A percentile compares a stretch with the other conserved stretches of the same genome.
Conservation (phyloP, 92 coral and sea anemone genomes). For the Porites divaricata region DNA sequence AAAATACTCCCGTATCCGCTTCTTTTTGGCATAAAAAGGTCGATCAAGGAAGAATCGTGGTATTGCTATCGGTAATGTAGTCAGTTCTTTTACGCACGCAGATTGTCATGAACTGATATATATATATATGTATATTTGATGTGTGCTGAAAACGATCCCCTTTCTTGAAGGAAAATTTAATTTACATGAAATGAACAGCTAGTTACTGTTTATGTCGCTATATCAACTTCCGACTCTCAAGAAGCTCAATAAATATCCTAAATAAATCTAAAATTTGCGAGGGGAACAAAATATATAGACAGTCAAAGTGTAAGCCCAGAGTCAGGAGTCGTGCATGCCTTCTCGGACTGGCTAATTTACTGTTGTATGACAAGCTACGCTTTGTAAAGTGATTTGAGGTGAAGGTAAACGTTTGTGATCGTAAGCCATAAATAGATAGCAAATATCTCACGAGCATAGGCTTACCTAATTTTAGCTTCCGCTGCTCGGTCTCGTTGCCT, state of each 20-base stretch:
- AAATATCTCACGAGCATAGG: slow-evolving; percentile 15
- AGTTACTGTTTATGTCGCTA: slow-evolving; percentile 80
- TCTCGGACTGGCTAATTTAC: slow-evolving; percentile 43
- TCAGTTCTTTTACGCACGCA: slow-evolving; percentile 18
- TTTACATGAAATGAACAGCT: slow-evolving; percentile 86
- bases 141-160: slow-evolving; percentile 46
- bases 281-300: background rate
- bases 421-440: slow-evolving; percentile 24
- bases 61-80: slow-evolving; percentile 25
- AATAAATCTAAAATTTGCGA: slow-evolving; percentile 50
- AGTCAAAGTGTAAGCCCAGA: background rate
- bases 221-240: slow-evolving; percentile 97
- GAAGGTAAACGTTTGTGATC: slow-evolving; percentile 56
- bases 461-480: slow-evolving; percentile 98
- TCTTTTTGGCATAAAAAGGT: slow-evolving; percentile 17
- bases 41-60: slow-evolving; percentile 36
- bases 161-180: slow-evolving; percentile 55
- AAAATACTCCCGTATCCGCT: slow-evolving; percentile 23
- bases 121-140: slow-evolving; percentile 33
- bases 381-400: slow-evolving; percentile 43
- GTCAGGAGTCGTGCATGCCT: slow-evolving; percentile 7
- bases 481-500: slow-evolving; percentile 99
- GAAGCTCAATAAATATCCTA: slow-evolving; percentile 80
- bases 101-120: slow-evolving; percentile 20
- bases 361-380: slow-evolving; percentile 45